Evolutionary conservation across 2,113 vertebrate species (phyloP).

Genomic region (Agelaius tricolor): DNA sequence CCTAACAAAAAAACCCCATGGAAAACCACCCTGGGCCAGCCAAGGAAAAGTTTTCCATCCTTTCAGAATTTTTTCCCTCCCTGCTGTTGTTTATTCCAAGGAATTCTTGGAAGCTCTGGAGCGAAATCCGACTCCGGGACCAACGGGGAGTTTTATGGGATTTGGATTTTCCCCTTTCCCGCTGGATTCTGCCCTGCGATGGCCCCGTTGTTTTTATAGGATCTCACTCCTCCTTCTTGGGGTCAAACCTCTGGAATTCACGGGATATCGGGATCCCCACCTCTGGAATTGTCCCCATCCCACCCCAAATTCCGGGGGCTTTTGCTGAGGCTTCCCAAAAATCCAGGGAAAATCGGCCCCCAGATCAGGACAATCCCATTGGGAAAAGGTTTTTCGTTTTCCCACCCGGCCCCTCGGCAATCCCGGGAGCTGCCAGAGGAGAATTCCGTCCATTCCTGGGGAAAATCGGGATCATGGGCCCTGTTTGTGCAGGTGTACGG

Average conservation of each 20-base stretch:
- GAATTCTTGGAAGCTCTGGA: neutral
- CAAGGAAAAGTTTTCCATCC: neutral
- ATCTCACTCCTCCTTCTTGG: neutral
- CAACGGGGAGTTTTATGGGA: neutral
- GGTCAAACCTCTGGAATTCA: neutral
- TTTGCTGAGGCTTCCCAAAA: neutral
- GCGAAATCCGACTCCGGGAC: neutral
- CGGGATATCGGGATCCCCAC: neutral
- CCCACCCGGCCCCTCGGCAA: neutral
- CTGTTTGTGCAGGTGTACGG: neutral
- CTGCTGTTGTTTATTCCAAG: neutral
- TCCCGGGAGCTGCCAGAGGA: slow-evolving; percentile 3
- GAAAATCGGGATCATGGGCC: neutral
- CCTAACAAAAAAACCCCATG: neutral
- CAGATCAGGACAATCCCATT: neutral
- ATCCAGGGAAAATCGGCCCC: neutral
- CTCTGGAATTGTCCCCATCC: neutral
- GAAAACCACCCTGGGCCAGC: neutral
- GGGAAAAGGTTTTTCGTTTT: neutral
- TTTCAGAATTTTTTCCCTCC: neutral
- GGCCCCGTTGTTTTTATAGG: neutral
- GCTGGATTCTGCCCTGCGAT: neutral
- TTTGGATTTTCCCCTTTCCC: neutral
- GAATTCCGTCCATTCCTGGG: neutral
- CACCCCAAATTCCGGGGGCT: neutral